Evolutionary conservation across 2,113 vertebrate genomes (phyloP).

Genomic region (Bungarus multicinctus): DNA sequence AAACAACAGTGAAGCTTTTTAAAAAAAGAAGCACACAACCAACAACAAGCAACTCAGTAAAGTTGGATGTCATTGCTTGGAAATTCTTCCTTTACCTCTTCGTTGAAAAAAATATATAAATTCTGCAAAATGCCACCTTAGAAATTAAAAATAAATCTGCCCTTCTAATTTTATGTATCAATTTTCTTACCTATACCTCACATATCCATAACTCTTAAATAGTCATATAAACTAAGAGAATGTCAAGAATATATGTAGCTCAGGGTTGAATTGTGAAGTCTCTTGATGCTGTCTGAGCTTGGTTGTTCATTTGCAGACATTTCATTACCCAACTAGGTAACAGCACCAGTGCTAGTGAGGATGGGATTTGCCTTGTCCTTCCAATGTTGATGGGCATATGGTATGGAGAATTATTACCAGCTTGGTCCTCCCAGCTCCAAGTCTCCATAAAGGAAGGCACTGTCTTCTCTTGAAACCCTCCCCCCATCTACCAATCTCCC

Average conservation of each 20-base stretch:
- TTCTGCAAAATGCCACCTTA: no score
- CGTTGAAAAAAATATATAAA: background rate
- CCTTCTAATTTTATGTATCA: no score
- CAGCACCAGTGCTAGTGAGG: background rate
- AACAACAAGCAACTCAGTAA: background rate
- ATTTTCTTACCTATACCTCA: no score
- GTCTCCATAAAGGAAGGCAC: background rate
- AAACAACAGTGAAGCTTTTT: background rate
- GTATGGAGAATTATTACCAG: background rate
- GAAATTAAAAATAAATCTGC: no score
- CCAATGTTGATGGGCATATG: background rate
- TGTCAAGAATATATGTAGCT: background rate
- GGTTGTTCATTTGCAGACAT: background rate
- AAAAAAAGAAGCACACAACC: background rate
- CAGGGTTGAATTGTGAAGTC: background rate
- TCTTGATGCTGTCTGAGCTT: background rate
- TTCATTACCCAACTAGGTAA: background rate
- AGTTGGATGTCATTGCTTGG: background rate
- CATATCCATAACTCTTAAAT: no score
- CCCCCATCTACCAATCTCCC: no score
- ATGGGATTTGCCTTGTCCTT: background rate
- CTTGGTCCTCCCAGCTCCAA: background rate
- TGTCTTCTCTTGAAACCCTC: no score
- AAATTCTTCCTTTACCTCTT: background rate
- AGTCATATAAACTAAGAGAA: no score